Percentiles rank a stretch among this genome's conserved stretches.
phyloP scores from a whole-genome alignment of 2,888 invertebrate species.

The Nephrotoma flavescens region DNA sequence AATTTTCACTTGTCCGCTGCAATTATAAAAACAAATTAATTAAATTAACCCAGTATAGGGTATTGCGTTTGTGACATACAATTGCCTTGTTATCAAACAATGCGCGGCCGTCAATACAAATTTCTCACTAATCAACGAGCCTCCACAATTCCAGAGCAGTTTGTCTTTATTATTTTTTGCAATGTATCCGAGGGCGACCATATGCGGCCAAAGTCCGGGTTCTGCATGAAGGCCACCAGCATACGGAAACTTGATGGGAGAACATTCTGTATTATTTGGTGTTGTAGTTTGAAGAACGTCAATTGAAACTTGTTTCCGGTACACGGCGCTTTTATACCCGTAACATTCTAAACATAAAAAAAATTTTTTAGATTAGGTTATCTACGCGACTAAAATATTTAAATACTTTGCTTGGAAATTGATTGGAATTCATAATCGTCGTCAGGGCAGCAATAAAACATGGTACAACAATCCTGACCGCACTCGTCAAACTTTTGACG shows the following conservation, averaged over 20 bases:
- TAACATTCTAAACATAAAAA: background rate
- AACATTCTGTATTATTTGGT: background rate
- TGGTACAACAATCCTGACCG: background rate
- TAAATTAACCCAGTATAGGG: no score
- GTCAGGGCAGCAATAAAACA: background rate
- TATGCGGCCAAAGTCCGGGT: slow-evolving; percentile 23
- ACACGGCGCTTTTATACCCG: background rate
- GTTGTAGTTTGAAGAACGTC: background rate
- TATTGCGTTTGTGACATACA: background rate
- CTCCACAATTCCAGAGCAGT: background rate
- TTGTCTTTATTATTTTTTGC: background rate
- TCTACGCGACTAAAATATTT: no score
- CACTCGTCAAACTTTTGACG: background rate
- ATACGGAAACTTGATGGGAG: no score
- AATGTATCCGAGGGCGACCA: slow-evolving; percentile 13
- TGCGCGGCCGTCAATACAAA: background rate
- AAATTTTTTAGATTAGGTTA: no score
- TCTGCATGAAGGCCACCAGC: slow-evolving; percentile 14
- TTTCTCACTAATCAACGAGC: background rate
- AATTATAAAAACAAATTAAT: no score
- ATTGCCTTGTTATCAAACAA: background rate
- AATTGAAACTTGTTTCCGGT: background rate
- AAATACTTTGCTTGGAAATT: background rate
- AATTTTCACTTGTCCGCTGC: background rate
- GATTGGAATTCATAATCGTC: background rate